Base-by-base conservation (phyloP, 2,888 invertebrate species). In the Myathropa florea region DNA sequence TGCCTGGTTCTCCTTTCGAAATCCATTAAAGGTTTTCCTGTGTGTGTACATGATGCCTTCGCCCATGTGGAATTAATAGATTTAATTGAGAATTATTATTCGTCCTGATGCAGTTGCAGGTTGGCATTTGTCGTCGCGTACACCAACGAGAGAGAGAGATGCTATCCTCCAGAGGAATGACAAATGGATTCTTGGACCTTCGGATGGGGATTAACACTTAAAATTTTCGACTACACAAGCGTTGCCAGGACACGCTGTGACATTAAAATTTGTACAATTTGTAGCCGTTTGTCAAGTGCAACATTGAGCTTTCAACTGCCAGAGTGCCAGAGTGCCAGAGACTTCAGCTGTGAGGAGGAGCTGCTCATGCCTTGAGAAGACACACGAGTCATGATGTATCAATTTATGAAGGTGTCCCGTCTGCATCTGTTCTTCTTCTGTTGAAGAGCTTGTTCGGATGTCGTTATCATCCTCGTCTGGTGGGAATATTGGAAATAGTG, bases 201-300 rank as follows among this genome's bases (percentile, higher is more conserved):
- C 73, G 78, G 64, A 86, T 83, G 26, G 78, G 83, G 70, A 83
- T 86, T 86, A 86, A 86, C 86, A 86, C 78, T 86, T 83, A 86
- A 86, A 83, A 82, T 83, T 86, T 79, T 57, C 57, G 67, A 77
- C 72, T 81, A 64, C 65, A 65, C 64, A 78, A 79, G 30, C 78
- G 59, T 72, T 72, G 36, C 84, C 63, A 73, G 85, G 81, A 82
- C 77, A 85, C 63, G 87, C 88, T 90, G 88, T 90, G 88, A 88
- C 89, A 89, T 89, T 90, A 88, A 90, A 89, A 90, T 90, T 89
- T 89, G 89, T 88, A 89, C 89, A 90, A 91, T 90, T 90, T 91
- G 90, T 90, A 89, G 89, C 88, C 88, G 88, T 90, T 90, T 90
- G 89, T 89, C 89, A 89, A 88, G 88, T 88, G 85, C 88, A 89